Evolutionary conservation across 2,113 vertebrate genomes (phyloP).

Genomic region (Antechinus flavipes): DNA sequence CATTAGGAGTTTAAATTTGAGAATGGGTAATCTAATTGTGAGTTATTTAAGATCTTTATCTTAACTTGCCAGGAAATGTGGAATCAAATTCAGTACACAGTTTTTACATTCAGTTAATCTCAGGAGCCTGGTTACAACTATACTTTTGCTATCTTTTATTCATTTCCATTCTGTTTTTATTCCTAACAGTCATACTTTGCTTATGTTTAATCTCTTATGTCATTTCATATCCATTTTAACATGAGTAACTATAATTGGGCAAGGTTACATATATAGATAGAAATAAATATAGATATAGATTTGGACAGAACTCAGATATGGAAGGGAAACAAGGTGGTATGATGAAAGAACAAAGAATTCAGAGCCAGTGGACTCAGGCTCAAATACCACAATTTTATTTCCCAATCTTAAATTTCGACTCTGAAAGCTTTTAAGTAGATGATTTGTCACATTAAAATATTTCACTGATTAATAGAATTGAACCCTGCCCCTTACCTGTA

Average conservation of each 20-base stretch:
- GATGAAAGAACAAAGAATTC: not conserved
- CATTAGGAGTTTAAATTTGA: slow-evolving; percentile 23
- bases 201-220: not conserved
- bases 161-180: not conserved
- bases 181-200: not conserved
- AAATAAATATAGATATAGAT: not conserved
- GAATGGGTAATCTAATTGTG: slow-evolving; percentile 7
- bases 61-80: not conserved
- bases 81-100: accelerated
- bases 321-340: not conserved
- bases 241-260: not conserved
- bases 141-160: not conserved
- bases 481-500: not conserved
- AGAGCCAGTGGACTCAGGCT: not conserved
- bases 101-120: not conserved
- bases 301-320: not conserved
- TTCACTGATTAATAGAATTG: slow-evolving; percentile 24
- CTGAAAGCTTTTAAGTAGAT: not conserved
- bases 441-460: not conserved
- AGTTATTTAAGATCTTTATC: not conserved
- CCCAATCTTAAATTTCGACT: slow-evolving; percentile 16
- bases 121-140: not conserved
- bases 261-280: not conserved
- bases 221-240: not conserved
- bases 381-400: not conserved